A percentile compares a stretch with the other conserved stretches of the same genome.
Conservation (phyloP, 2,113 vertebrate genomes). For the Actenoides lindsayi region DNA sequence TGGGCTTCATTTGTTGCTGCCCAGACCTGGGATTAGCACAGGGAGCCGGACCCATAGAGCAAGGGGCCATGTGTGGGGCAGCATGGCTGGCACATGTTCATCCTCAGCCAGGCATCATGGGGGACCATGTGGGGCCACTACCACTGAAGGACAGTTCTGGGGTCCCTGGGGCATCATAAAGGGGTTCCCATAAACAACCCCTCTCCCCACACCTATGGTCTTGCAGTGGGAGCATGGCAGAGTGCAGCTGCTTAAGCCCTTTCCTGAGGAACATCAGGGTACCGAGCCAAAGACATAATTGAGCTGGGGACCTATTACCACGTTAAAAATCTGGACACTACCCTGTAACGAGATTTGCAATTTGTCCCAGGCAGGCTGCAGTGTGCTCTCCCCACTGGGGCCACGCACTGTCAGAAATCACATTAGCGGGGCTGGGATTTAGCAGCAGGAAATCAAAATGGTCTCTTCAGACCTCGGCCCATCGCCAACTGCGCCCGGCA, state of each 20-base stretch:
- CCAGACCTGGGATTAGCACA: not conserved
- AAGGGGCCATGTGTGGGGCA: accelerated
- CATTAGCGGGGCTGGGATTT: conserved; percentile 41
- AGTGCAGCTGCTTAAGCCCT: not conserved
- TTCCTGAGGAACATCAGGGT: not conserved
- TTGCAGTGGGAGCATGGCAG: accelerated
- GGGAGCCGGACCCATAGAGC: not conserved
- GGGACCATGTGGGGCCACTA: not conserved
- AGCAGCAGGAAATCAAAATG: conserved; percentile 26
- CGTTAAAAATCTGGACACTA: conserved; percentile 31
- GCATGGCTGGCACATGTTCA: accelerated
- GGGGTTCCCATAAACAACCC: not conserved
- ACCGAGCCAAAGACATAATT: not conserved
- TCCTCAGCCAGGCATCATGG: not conserved
- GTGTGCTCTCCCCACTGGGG: conserved; percentile 14
- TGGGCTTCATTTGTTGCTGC: not conserved
- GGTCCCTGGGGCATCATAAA: accelerated
- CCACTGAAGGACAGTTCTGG: not conserved
- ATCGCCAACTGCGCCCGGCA: accelerated
- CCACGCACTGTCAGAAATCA: not conserved
- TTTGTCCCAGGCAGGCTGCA: conserved; percentile 57
- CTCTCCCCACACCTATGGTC: not conserved
- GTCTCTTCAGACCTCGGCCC: conserved; percentile 13
- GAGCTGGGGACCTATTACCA: conserved; percentile 27
- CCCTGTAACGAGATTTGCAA: conserved; percentile 43